A percentile compares a stretch with the other conserved stretches of the same genome.
Conservation (phyloP, 2,797 vertebrate species). For the Paedocypris micromegethes region DNA sequence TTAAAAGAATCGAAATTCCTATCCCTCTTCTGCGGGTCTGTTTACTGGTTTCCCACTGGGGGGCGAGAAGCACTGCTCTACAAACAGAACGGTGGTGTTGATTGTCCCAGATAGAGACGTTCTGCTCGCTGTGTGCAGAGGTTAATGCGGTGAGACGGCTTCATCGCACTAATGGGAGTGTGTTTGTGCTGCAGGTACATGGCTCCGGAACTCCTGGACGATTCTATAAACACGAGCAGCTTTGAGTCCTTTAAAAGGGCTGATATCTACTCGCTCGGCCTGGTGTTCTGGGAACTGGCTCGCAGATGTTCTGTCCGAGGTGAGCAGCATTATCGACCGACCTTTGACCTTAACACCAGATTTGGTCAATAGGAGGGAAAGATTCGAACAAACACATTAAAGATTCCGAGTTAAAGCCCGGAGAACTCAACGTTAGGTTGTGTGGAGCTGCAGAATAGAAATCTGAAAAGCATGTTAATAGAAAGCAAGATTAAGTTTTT, state of each 20-base stretch:
- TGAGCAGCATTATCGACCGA: slow-evolving; percentile 48
- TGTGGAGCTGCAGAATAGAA: no score
- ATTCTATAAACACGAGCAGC: slow-evolving; percentile 81
- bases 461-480: no score
- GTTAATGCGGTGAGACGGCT: slow-evolving; percentile 50
- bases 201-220: slow-evolving; percentile 95
- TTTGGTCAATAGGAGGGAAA: neutral
- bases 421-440: no score
- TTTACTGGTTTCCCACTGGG: no score
- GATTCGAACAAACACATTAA: neutral
- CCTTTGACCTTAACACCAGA: no score
- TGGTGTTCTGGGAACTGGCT: slow-evolving; percentile 95
- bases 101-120: no score
- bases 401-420: neutral
- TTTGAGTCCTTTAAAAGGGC: slow-evolving; percentile 95
- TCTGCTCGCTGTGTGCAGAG: slow-evolving; percentile 33
- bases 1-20: no score
- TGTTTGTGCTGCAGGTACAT: slow-evolving; percentile 83
- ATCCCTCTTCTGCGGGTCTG: no score
- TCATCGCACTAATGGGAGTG: slow-evolving; percentile 40
- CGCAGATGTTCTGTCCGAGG: slow-evolving; percentile 86
- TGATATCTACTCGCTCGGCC: slow-evolving; percentile 90
- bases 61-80: no score
- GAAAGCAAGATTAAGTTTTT: no score
- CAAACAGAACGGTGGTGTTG: no score